These are phyloP conservation scores for Dicrostonyx torquatus DNA, from an alignment of 2,797 vertebrate genomes.

Conservation along the genomic window DNA sequence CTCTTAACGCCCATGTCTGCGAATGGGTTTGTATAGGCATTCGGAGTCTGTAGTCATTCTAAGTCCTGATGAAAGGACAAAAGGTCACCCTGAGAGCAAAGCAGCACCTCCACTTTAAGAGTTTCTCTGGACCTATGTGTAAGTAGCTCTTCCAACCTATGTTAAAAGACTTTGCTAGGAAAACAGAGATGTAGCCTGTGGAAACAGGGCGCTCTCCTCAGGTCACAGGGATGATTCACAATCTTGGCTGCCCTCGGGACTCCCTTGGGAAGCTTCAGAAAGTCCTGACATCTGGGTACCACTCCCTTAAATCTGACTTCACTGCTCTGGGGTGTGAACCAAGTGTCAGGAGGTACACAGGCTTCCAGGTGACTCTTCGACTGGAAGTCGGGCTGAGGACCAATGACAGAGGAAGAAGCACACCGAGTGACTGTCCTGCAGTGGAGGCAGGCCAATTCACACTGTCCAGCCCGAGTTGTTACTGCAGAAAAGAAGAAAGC, in stretches of 20 bases:
- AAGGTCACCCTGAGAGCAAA: not conserved
- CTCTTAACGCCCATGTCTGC: not conserved
- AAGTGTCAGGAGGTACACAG: not conserved
- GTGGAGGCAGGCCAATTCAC: not conserved
- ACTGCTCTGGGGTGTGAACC: not conserved
- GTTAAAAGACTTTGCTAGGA: not conserved
- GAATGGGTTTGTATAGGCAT: not conserved
- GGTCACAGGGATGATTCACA: not conserved
- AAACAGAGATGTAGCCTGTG: not conserved
- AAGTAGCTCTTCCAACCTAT: not conserved
- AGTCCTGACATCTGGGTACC: not conserved
- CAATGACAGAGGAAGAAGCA: too few species aligned
- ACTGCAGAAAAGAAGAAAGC: not conserved
- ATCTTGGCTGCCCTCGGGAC: not conserved
- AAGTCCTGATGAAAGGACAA: not conserved
- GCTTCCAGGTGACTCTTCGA: not conserved
- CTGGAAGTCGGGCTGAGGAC: not conserved
- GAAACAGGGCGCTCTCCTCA: rapidly evolving
- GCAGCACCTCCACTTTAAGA: not conserved
- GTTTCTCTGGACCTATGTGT: not conserved
- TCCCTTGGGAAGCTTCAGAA: not conserved
- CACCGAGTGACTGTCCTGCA: too few species aligned
- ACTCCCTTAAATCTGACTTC: not conserved
- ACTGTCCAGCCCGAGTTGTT: not conserved
- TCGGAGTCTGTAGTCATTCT: not conserved